Evolutionary conservation across 2,797 vertebrate species (phyloP), one percentile per base, ranked within the genome.

Genomic region (Acrossocheilus wenchowensis): DNA sequence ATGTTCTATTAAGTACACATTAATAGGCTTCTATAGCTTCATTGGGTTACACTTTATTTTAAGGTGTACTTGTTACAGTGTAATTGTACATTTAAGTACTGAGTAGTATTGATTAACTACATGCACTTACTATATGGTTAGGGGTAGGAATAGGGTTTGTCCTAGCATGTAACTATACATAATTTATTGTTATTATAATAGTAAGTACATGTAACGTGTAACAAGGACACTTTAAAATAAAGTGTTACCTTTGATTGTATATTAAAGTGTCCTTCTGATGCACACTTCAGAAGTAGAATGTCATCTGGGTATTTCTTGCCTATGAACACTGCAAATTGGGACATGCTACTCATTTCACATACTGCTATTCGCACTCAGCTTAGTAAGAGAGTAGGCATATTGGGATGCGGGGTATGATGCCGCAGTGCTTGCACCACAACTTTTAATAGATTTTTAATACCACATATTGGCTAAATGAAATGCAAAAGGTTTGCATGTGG

Each of bases 401-500:
- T 60, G 34, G 36, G 21, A 60, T 41, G 75, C 5, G 10, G 36
- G 21, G 7, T 41, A 41, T 0, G 7, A 41, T 9, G 0, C 75
- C n/a, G 34, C 34, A 5, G 21, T 57, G 21, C 6, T 39, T 9
- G 50, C 34, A 39, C 75, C 50, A 15, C 11, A 36, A 36, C 9
- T 9, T 57, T 39, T 77, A 77, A 54, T 54, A 1, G 10, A 60
- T 62, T 26, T 78, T 57, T 78, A 64, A 62, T 11, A 26, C 48
- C 57, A 78, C 60, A 83, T 21, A 15, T n/a, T 11, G 62, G 12
- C 15, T 62, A 39, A 62, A 66, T 48, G 5, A n/a, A 71, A 73
- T 64, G 26, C 21, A 54, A 66, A 54, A 62, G 62, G 82, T 69
- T 23, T 73, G 82, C 85, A 78, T 39, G 62, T 78, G 80, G 68